phyloP scores from a whole-genome alignment of 2,113 vertebrate genomes.

The Mustelus asterias region DNA sequence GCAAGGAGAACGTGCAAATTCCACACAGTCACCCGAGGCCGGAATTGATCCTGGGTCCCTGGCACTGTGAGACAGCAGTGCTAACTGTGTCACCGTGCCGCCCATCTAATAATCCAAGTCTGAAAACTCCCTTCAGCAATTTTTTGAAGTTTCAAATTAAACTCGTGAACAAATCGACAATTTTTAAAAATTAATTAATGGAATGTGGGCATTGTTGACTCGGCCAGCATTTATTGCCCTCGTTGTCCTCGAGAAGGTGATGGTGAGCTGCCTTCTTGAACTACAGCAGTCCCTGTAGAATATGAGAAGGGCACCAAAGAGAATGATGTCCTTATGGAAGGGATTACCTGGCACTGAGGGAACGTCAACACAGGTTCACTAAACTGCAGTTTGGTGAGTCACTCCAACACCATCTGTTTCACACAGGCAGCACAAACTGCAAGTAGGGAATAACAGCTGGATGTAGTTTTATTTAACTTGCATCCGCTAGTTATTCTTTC shows the following conservation, averaged over 20 bases:
- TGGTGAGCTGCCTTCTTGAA: no score
- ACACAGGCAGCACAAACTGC: background rate
- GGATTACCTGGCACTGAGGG: background rate
- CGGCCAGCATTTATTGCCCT: no score
- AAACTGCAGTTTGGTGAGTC: background rate
- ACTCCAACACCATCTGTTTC: background rate
- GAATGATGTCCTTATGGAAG: background rate
- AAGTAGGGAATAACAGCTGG: background rate
- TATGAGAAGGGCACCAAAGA: background rate
- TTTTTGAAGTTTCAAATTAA: background rate
- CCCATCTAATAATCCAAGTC: background rate
- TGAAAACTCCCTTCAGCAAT: background rate
- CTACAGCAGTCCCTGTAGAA: background rate
- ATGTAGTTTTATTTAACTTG: background rate
- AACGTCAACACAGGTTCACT: background rate
- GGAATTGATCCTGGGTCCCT: no score
- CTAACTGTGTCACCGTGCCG: no score
- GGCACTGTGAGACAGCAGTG: no score
- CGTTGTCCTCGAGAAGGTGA: no score
- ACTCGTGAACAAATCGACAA: background rate
- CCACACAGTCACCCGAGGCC: no score
- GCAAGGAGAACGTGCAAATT: no score
- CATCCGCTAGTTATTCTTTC: background rate
- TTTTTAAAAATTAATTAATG: background rate
- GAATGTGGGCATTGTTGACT: no score